phyloP scores from a whole-genome alignment of 2,797 vertebrate genomes.

The Malurus leucopterus region DNA sequence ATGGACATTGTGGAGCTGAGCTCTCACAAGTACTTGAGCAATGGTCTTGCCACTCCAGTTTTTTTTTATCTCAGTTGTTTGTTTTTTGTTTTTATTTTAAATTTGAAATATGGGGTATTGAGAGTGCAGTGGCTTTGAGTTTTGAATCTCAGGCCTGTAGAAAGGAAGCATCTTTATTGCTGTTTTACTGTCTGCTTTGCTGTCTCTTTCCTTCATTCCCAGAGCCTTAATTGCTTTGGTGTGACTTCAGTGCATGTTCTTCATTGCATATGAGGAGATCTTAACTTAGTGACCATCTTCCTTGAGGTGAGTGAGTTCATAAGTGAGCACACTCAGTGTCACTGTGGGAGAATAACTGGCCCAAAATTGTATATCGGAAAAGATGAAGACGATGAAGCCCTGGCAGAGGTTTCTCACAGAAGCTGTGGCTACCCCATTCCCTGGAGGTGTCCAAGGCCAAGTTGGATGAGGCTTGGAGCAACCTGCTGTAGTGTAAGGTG shows the following conservation, averaged over 20 bases:
- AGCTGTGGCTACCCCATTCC: not conserved
- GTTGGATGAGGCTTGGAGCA: not conserved
- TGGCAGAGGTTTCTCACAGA: not conserved
- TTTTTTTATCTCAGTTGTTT: not conserved
- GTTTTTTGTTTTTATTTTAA: not conserved
- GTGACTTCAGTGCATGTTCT: not conserved
- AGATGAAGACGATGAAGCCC: not conserved
- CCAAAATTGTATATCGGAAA: not conserved
- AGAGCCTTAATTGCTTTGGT: not conserved
- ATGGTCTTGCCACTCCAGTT: not conserved
- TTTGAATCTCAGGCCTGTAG: not conserved
- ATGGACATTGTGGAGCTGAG: not conserved
- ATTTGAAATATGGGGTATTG: rapidly evolving
- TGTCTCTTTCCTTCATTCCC: not conserved
- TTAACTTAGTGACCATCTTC: not conserved
- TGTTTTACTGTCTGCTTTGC: not conserved
- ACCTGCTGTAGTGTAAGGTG: not conserved
- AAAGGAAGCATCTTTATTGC: not conserved
- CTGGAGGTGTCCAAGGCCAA: not conserved
- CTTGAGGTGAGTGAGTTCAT: not conserved
- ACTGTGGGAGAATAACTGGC: not conserved
- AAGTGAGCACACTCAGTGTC: rapidly evolving
- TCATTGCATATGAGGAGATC: not conserved
- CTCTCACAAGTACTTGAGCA: not conserved
- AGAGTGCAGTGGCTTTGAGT: not conserved